Conservation (phyloP, 1,140 invertebrate species). For the Orchestia grillus region DNA sequence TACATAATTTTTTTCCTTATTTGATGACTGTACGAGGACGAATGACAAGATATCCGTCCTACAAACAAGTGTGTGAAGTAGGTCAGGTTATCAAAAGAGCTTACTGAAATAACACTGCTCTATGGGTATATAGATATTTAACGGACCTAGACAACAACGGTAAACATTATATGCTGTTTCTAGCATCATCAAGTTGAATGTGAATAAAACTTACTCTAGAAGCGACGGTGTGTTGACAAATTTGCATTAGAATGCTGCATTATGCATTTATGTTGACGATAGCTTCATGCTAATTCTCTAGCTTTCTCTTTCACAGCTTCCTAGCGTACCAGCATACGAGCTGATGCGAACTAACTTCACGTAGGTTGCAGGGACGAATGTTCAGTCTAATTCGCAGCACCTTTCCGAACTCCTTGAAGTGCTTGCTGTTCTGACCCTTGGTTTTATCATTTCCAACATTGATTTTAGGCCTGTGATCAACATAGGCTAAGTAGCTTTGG, state of each 20-base stretch:
- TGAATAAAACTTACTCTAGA: neutral
- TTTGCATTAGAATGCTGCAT: neutral
- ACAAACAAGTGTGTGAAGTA: too few species aligned
- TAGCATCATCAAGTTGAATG: neutral
- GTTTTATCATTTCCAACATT: too few species aligned
- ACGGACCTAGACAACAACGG: too few species aligned
- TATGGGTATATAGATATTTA: too few species aligned
- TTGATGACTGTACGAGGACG: too few species aligned
- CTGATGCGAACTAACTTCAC: neutral
- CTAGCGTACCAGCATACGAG: neutral
- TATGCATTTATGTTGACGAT: neutral
- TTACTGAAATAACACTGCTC: too few species aligned
- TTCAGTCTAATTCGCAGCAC: neutral
- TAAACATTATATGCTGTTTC: too few species aligned
- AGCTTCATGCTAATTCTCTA: neutral
- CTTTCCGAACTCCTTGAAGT: neutral
- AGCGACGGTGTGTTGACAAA: neutral
- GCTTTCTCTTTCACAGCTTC: neutral
- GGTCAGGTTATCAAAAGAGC: too few species aligned
- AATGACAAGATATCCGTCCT: too few species aligned
- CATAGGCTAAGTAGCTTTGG: too few species aligned
- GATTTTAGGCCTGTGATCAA: too few species aligned
- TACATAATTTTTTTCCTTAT: too few species aligned
- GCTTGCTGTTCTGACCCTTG: neutral
- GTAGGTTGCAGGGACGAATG: neutral